phyloP scores from a whole-genome alignment of 2,113 vertebrate genomes.

The Megaceryle maxima region DNA sequence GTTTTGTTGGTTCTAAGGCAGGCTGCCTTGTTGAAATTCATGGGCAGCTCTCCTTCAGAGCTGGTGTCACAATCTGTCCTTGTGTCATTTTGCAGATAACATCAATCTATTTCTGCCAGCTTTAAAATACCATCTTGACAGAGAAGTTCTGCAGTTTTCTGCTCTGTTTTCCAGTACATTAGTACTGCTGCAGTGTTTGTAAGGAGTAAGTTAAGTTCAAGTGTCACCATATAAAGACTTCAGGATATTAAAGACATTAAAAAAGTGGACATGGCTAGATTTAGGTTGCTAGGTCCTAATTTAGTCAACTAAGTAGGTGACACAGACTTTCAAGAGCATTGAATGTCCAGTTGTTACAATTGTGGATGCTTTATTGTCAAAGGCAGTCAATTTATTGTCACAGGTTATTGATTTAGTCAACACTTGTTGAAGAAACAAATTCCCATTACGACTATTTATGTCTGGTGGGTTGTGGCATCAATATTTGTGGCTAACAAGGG shows the following conservation, averaged over 20 bases:
- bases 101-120: background rate
- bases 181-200: background rate
- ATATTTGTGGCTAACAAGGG: background rate
- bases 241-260: background rate
- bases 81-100: background rate
- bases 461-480: background rate
- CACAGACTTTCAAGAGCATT: background rate
- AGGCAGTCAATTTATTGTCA: background rate
- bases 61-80: background rate
- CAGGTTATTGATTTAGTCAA: background rate
- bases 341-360: background rate
- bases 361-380: fast-evolving
- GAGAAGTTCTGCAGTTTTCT: background rate
- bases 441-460: background rate
- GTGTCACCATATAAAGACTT: background rate
- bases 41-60: background rate
- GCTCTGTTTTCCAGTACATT: background rate
- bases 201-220: background rate
- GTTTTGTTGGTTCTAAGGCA: background rate
- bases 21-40: background rate
- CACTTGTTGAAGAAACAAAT: background rate
- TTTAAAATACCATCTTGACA: background rate
- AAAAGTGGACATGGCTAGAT: background rate
- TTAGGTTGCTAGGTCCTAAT: background rate
- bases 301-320: background rate